phyloP scores from a whole-genome alignment of 2,888 invertebrate genomes.

The Epicampocera succincta region DNA sequence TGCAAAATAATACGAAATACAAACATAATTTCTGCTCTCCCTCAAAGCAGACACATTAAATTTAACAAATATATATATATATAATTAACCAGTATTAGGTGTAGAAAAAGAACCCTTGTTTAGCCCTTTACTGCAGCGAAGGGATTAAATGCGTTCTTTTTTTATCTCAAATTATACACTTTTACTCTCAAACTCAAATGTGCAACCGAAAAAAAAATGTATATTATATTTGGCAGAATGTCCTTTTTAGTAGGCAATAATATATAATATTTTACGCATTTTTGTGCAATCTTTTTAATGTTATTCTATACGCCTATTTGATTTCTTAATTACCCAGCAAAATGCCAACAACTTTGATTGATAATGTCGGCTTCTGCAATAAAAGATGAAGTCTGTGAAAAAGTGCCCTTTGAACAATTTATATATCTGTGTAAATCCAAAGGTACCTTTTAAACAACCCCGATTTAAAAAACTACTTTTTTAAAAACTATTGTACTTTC shows the following conservation, averaged over 20 bases:
- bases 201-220: slow-evolving; percentile 32
- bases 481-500: too few relatives aligned
- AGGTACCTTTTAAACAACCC: too few relatives aligned
- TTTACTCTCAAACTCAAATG: not conserved
- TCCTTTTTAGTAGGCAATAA: slow-evolving; percentile 39
- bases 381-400: not conserved
- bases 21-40: too few relatives aligned
- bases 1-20: slow-evolving; percentile 35
- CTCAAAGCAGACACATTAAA: slow-evolving; percentile 10
- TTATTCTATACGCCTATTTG: slow-evolving; percentile 30
- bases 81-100: slow-evolving; percentile 61
- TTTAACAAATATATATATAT: slow-evolving; percentile 55
- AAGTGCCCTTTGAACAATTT: too few relatives aligned
- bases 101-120: slow-evolving; percentile 23
- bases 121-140: slow-evolving; percentile 43
- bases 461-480: too few relatives aligned
- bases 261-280: too few relatives aligned
- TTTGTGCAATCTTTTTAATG: too few relatives aligned
- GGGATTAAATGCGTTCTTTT: too few relatives aligned
- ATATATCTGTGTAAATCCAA: too few relatives aligned
- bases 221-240: not conserved
- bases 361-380: not conserved
- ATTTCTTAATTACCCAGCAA: slow-evolving; percentile 44
- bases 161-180: too few relatives aligned
- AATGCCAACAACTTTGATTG: too few relatives aligned